Evolutionary conservation across 1,140 invertebrate genomes (phyloP).

Genomic region (Pogonus chalceus): DNA sequence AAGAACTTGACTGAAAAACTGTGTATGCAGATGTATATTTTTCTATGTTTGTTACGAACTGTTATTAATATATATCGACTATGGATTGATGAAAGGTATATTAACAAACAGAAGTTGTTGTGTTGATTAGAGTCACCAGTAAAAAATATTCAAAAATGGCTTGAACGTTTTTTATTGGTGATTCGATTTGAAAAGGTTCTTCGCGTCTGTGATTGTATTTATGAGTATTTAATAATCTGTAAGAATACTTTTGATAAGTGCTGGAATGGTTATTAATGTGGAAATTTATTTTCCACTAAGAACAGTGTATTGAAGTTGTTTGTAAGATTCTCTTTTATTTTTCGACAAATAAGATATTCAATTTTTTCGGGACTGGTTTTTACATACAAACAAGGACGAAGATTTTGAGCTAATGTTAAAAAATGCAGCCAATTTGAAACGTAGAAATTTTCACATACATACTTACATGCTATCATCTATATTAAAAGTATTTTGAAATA

Average conservation of each 20-base stretch:
- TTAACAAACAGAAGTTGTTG: neutral
- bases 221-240: neutral
- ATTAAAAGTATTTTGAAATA: no score
- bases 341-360: neutral
- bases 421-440: no score
- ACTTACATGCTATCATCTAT: no score
- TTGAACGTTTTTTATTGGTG: no score
- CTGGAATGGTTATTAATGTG: neutral
- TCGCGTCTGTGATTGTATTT: neutral
- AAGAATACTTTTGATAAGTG: neutral
- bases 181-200: neutral
- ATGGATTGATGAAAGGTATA: no score
- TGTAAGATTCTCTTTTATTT: neutral
- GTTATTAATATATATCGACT: conserved; percentile 34
- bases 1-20: conserved; percentile 6
- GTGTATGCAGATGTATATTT: conserved; percentile 33
- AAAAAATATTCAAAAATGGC: no score
- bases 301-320: no score
- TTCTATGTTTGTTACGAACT: conserved; percentile 38
- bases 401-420: no score
- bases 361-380: neutral
- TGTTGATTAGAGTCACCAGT: no score
- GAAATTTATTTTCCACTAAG: no score
- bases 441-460: no score
- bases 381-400: neutral